A percentile compares a stretch with the other conserved stretches of the same genome.
Conservation (phyloP, 2,888 invertebrate species). For the Cheilosia impressa region DNA sequence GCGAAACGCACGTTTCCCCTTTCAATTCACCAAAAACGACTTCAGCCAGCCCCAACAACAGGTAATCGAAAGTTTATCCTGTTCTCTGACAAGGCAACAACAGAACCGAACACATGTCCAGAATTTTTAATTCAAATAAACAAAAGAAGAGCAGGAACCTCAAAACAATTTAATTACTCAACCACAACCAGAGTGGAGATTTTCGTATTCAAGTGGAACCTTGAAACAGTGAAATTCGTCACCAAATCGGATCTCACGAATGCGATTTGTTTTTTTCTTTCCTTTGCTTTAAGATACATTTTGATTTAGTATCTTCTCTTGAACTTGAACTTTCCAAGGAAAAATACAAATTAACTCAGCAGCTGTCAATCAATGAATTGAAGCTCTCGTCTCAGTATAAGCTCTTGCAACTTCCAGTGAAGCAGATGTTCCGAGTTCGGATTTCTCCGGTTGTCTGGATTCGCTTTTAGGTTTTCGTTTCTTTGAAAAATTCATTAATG, state of each 20-base stretch:
- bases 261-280: conserved; percentile 14
- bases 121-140: conserved; percentile 26
- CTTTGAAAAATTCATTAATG: background rate
- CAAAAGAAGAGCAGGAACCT: background rate
- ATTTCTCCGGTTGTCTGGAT: conserved; percentile 7
- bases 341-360: background rate
- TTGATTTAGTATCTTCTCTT: conserved; percentile 38
- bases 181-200: conserved; percentile 3
- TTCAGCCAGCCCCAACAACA: background rate
- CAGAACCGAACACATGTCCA: conserved; percentile 26
- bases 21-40: conserved; percentile 16
- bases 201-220: conserved; percentile 30
- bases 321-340: conserved; percentile 49
- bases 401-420: no score
- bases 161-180: conserved; percentile 17
- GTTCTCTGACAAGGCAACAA: conserved; percentile 14
- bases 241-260: conserved; percentile 36
- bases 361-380: conserved; percentile 32
- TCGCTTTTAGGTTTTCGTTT: background rate
- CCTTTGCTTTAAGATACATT: conserved; percentile 21
- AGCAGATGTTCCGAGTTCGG: conserved; percentile 20
- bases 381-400: background rate
- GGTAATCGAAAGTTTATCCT: conserved; percentile 54
- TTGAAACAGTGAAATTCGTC: conserved; percentile 47
- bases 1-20: conserved; percentile 19